phyloP scores from a whole-genome alignment of 2,888 invertebrate species.

The Sthenelais limicola region DNA sequence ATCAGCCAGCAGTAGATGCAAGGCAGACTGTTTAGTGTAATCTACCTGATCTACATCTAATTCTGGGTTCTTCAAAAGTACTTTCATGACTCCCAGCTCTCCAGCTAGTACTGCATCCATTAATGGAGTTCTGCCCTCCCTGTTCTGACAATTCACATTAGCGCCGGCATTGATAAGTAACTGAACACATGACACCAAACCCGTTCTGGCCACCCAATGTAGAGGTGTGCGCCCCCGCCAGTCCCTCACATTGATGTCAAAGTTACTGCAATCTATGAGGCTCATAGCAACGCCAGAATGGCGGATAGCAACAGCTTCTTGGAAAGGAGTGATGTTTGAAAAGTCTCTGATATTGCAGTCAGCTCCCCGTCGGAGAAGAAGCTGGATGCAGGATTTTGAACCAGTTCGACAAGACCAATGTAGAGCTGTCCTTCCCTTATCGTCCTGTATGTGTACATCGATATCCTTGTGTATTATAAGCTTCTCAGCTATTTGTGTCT shows the following conservation, averaged over 20 bases:
- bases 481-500: conserved; percentile 7
- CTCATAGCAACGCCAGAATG: conserved; percentile 21
- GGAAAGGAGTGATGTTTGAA: conserved; percentile 23
- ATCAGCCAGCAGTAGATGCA: conserved; percentile 14
- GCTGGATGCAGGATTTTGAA: conserved; percentile 6
- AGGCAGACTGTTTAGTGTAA: conserved; percentile 10
- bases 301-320: conserved; percentile 18
- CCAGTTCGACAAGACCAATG: conserved; percentile 22
- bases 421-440: conserved; percentile 8
- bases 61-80: conserved; percentile 1
- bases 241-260: conserved; percentile 22
- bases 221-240: conserved; percentile 26
- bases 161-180: conserved; percentile 1
- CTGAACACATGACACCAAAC: conserved; percentile 1
- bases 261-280: conserved; percentile 13
- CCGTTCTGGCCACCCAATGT: conserved; percentile 15
- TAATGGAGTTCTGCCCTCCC: background rate
- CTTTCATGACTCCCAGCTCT: conserved; percentile 6
- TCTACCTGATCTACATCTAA: conserved; percentile 6
- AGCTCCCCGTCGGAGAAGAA: conserved; percentile 3
- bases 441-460: conserved; percentile 10
- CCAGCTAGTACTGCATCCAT: conserved; percentile 15
- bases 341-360: conserved; percentile 24
- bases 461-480: background rate
- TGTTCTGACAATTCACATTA: background rate